Conservation (phyloP, 1,140 invertebrate genomes). For the Bradynema listronoti region DNA sequence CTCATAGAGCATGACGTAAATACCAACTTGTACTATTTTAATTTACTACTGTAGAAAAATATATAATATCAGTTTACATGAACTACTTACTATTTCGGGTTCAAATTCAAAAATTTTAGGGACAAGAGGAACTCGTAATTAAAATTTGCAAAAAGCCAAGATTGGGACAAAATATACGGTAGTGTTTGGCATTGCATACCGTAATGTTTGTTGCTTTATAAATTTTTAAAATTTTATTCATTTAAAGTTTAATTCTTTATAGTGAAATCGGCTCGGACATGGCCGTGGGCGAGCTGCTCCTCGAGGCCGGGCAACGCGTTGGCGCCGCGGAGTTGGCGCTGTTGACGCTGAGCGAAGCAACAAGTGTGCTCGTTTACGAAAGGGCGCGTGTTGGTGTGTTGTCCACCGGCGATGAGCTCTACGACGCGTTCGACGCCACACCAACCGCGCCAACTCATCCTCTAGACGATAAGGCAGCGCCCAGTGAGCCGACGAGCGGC, state of each 20-base stretch:
- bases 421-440: too few species aligned
- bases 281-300: slow-evolving; percentile 25
- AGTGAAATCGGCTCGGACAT: slow-evolving; percentile 43
- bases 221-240: slow-evolving; percentile 25
- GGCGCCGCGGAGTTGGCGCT: slow-evolving; percentile 34
- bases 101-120: too few species aligned
- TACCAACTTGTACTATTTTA: slow-evolving; percentile 2
- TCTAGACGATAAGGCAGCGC: background rate
- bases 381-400: slow-evolving; percentile 31
- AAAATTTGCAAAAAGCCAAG: slow-evolving; percentile 24
- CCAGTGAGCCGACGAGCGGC: background rate
- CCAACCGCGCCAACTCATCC: slow-evolving; percentile 2
- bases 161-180: slow-evolving; percentile 38
- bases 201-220: too few species aligned
- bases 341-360: slow-evolving; percentile 17
- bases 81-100: too few species aligned
- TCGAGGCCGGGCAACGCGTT: slow-evolving; percentile 18
- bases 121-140: slow-evolving; percentile 32
- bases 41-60: too few species aligned
- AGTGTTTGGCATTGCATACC: background rate
- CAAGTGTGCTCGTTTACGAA: slow-evolving; percentile 23
- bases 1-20: slow-evolving; percentile 34
- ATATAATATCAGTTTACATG: too few species aligned
- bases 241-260: slow-evolving; percentile 11
- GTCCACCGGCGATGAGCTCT: slow-evolving; percentile 42